These are phyloP conservation scores for Isaurus tuberculatus DNA, from an alignment of 92 coral and sea anemone species.

Conservation along the genomic window DNA sequence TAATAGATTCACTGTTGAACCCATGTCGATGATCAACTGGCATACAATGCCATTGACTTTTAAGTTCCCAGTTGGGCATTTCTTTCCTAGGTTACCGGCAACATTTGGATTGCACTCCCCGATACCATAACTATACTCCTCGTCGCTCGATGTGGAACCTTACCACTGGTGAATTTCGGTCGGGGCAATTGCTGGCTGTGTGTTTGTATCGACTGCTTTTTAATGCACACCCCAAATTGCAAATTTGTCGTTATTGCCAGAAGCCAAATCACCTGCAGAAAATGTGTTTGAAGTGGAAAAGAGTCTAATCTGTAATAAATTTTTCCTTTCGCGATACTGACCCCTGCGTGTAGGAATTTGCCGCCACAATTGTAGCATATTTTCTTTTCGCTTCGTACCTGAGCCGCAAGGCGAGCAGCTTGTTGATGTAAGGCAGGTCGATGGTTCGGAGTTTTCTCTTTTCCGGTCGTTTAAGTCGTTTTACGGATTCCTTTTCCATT, in stretches of 20 bases:
- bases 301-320: too few relatives aligned
- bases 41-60: neutral
- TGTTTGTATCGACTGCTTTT: neutral
- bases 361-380: constrained; percentile 24
- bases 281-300: too few relatives aligned
- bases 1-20: constrained; percentile 6
- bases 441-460: constrained; percentile 7
- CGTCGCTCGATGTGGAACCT: neutral
- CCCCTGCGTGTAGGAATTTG: constrained; percentile 3
- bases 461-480: neutral
- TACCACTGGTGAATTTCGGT: neutral
- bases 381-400: neutral
- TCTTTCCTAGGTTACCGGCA: constrained; percentile 7
- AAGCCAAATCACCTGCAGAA: too few relatives aligned
- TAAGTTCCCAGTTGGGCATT: neutral
- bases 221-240: too few relatives aligned
- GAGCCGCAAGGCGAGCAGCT: neutral
- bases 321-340: neutral
- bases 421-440: neutral
- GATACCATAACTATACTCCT: neutral
- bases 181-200: neutral
- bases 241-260: too few relatives aligned
- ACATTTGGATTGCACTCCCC: neutral
- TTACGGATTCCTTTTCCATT: constrained; percentile 28
- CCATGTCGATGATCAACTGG: neutral